These are phyloP conservation scores for Aphelenchoides avenae DNA, from an alignment of 1,140 invertebrate species.

Conservation along the genomic window DNA sequence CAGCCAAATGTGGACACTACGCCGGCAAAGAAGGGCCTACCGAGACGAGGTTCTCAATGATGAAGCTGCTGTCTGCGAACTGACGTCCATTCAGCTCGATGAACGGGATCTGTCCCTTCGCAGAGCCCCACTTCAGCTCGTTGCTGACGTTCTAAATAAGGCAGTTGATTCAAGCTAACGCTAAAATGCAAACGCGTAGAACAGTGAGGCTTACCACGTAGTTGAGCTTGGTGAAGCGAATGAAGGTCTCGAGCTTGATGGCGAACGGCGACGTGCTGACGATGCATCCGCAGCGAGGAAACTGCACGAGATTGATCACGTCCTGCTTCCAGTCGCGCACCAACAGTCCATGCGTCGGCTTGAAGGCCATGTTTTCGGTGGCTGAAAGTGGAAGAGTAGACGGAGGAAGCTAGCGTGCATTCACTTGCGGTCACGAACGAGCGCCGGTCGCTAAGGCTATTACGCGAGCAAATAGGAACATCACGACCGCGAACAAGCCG, in stretches of 20 bases:
- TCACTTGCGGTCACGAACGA: not conserved
- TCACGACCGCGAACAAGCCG: not conserved
- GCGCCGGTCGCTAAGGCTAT: not conserved
- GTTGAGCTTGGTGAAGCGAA: conserved; percentile 79
- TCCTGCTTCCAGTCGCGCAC: conserved; percentile 77
- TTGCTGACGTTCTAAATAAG: conserved; percentile 45
- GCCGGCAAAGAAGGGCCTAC: conserved; percentile 65
- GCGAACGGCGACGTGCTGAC: conserved; percentile 83
- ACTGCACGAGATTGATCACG: conserved; percentile 85
- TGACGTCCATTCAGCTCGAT: conserved; percentile 89
- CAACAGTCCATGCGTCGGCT: not conserved
- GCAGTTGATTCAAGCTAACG: not conserved
- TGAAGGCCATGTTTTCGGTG: not conserved
- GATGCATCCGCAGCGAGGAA: conserved; percentile 73
- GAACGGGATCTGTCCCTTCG: conserved; percentile 73
- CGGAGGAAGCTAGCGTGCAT: not conserved
- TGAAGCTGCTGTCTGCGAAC: conserved; percentile 80
- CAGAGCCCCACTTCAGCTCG: conserved; percentile 36
- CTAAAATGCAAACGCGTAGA: not conserved
- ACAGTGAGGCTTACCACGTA: conserved; percentile 71
- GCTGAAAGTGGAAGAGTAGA: not conserved
- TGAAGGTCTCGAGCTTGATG: conserved; percentile 89
- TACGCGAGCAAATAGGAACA: not conserved
- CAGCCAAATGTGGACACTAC: too few relatives aligned
- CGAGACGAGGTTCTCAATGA: conserved; percentile 66